phyloP scores from a whole-genome alignment of 2,888 invertebrate genomes.

The Eupithecia abbreviata region DNA sequence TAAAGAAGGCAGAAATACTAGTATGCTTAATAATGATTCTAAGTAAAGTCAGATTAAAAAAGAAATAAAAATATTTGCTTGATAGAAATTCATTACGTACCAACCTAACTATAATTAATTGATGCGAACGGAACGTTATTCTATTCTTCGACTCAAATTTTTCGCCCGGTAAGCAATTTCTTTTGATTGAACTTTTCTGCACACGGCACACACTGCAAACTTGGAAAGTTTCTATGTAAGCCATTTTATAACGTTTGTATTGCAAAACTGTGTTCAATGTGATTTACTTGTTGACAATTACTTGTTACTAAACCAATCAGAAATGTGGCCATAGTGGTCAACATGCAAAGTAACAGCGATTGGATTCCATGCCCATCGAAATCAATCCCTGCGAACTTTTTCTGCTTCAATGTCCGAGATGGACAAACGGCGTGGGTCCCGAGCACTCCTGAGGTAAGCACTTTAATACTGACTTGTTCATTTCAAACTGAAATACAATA shows the following conservation, averaged over 20 bases:
- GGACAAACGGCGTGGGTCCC: constrained; percentile 67
- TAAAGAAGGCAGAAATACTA: no score
- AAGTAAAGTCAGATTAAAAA: no score
- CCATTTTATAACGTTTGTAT: not conserved
- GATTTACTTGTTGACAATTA: no score
- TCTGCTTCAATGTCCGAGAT: constrained; percentile 68
- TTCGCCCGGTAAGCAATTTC: constrained; percentile 1
- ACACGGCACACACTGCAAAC: not conserved
- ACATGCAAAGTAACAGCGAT: constrained; percentile 51
- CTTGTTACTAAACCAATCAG: not conserved
- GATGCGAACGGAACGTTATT: not conserved
- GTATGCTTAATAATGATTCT: no score
- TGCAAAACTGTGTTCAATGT: not conserved
- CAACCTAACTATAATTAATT: no score
- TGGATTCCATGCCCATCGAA: constrained; percentile 71
- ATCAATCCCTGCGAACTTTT: constrained; percentile 68
- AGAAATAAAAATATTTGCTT: no score
- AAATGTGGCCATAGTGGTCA: constrained; percentile 16
- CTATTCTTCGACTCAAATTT: not conserved
- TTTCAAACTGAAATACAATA: no score
- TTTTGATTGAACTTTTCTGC: not conserved
- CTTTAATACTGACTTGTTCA: no score
- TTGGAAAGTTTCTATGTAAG: not conserved
- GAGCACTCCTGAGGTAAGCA: constrained; percentile 56
- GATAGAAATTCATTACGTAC: no score